Conservation (phyloP, 2,888 invertebrate genomes). For the Callosobruchus maculatus region DNA sequence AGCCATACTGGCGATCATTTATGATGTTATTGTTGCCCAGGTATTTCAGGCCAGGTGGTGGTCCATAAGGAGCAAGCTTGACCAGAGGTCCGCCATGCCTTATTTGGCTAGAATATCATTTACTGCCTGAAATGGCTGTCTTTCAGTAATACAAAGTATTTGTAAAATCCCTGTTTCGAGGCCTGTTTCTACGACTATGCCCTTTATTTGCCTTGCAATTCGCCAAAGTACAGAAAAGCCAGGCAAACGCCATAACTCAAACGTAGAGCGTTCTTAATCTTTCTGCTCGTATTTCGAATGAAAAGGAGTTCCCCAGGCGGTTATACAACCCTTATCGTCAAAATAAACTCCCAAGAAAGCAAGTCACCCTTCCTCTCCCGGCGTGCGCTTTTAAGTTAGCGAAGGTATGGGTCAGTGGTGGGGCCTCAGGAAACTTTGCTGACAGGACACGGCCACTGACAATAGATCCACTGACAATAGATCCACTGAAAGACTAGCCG, state of each 20-base stretch:
- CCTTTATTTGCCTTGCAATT: neutral
- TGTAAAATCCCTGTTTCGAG: neutral
- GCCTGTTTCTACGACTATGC: neutral
- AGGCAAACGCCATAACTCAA: neutral
- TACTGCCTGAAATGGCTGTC: too few species aligned
- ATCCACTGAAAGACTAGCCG: too few species aligned
- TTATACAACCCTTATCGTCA: neutral
- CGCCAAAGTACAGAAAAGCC: neutral
- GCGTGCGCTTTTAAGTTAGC: neutral
- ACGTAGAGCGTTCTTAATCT: neutral
- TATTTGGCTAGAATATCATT: too few species aligned
- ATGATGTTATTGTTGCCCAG: too few species aligned
- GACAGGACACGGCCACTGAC: too few species aligned
- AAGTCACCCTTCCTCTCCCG: neutral
- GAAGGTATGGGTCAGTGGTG: neutral
- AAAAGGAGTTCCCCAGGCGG: neutral
- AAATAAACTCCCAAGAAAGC: neutral
- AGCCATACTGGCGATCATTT: too few species aligned
- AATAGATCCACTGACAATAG: too few species aligned
- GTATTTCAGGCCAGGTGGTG: too few species aligned
- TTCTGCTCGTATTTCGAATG: neutral
- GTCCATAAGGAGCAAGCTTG: too few species aligned
- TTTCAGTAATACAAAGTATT: too few species aligned
- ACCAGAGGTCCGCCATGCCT: too few species aligned
- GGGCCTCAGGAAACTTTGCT: too few species aligned